These are phyloP conservation scores for Sinelater perroti DNA, from an alignment of 2,888 invertebrate species.

Conservation along the genomic window DNA sequence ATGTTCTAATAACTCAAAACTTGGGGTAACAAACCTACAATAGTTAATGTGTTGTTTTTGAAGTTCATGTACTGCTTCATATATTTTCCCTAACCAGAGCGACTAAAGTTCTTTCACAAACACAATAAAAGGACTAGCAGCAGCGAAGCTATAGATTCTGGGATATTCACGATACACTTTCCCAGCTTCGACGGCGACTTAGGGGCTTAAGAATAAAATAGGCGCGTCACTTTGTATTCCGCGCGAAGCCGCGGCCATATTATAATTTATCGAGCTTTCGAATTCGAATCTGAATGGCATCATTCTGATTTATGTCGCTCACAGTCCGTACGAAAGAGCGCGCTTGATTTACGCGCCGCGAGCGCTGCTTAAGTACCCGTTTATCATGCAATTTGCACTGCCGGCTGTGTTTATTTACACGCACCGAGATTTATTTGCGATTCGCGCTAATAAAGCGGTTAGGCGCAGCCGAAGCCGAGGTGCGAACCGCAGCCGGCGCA, in stretches of 20 bases:
- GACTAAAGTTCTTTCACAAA: too few relatives aligned
- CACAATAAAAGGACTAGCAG: conserved; percentile 7
- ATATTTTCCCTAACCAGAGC: too few relatives aligned
- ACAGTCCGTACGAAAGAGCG: conserved; percentile 17
- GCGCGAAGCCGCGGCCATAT: conserved; percentile 51
- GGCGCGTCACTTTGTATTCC: conserved; percentile 49
- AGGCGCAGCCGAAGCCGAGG: too few relatives aligned
- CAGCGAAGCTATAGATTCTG: conserved; percentile 25
- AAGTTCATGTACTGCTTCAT: too few relatives aligned
- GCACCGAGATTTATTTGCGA: conserved; percentile 5
- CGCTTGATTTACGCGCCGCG: conserved; percentile 18
- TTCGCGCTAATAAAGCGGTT: too few relatives aligned
- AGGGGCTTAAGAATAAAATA: conserved; percentile 49
- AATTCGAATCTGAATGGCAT: conserved; percentile 48
- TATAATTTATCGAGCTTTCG: conserved; percentile 54
- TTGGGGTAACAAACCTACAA: too few relatives aligned
- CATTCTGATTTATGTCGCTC: conserved; percentile 46
- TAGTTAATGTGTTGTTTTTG: too few relatives aligned
- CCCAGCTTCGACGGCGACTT: conserved; percentile 53
- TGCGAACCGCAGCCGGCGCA: neutral
- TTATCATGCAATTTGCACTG: conserved; percentile 20
- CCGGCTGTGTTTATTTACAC: neutral
- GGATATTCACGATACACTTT: conserved; percentile 31
- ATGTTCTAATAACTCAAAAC: too few relatives aligned
- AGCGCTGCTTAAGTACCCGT: conserved; percentile 18